A percentile compares a stretch with the other conserved stretches of the same genome.
phyloP scores from a whole-genome alignment of 2,113 vertebrate species.

The Amphiprion ocellaris region DNA sequence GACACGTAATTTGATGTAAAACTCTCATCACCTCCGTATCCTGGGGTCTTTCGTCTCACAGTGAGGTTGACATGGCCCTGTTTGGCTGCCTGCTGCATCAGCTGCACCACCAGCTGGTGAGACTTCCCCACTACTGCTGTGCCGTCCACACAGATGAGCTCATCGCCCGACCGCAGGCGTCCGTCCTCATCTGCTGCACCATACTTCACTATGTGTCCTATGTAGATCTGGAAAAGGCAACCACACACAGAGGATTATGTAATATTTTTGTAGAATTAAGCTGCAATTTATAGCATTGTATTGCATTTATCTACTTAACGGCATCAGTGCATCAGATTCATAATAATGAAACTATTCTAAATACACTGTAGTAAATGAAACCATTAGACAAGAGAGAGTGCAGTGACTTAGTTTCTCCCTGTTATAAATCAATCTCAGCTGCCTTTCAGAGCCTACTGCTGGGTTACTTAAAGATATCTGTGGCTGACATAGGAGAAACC shows the following conservation, averaged over 20 bases:
- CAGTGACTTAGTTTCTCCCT: slow-evolving; percentile 10
- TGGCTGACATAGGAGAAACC: slow-evolving; percentile 18
- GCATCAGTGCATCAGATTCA: background rate
- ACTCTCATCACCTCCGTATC: slow-evolving; percentile 88
- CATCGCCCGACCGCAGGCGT: slow-evolving; percentile 96
- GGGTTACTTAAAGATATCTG: slow-evolving; percentile 38
- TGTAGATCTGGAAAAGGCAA: slow-evolving; percentile 89
- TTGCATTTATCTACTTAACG: background rate
- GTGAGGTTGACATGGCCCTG: slow-evolving; percentile 98
- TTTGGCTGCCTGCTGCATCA: slow-evolving; percentile 99
- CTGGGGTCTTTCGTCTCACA: slow-evolving; percentile 92
- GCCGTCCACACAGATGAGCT: slow-evolving; percentile 98
- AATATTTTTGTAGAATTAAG: background rate
- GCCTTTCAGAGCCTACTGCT: slow-evolving; percentile 8
- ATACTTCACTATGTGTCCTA: slow-evolving; percentile 96
- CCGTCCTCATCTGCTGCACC: slow-evolving; percentile 97
- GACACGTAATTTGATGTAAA: slow-evolving; percentile 20
- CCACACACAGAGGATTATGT: background rate
- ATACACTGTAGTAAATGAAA: slow-evolving; percentile 11
- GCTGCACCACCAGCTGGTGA: slow-evolving; percentile 98
- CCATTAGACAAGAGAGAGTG: background rate
- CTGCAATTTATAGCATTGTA: background rate
- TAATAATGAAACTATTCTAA: slow-evolving; percentile 6
- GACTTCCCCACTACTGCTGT: slow-evolving; percentile 98
- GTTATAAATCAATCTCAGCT: slow-evolving; percentile 13